Percentiles rank a stretch among this genome's conserved stretches.
phyloP scores from a whole-genome alignment of 2,113 vertebrate species.

The Sander lucioperca region DNA sequence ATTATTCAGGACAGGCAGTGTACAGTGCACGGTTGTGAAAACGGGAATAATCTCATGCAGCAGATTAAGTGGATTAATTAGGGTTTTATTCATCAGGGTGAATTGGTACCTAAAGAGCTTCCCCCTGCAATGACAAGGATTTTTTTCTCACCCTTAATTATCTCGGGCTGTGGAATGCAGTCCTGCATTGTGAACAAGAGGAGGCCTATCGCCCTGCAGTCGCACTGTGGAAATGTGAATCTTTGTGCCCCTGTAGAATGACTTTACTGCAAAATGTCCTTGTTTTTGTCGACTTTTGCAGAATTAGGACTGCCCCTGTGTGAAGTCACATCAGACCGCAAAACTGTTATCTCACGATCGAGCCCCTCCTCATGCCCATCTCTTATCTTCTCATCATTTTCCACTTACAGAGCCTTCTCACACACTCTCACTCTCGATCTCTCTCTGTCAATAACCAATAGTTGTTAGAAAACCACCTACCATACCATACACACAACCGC shows the following conservation, averaged over 20 bases:
- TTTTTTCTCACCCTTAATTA: conserved; percentile 77
- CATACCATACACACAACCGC: conserved; percentile 9
- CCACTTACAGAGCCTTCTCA: conserved; percentile 61
- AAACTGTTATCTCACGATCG: conserved; percentile 53
- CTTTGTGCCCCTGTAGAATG: neutral
- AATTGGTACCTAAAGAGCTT: conserved; percentile 83
- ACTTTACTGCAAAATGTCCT: conserved; percentile 14
- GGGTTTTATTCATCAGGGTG: conserved; percentile 82
- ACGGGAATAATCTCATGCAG: conserved; percentile 80
- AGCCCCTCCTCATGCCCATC: conserved; percentile 54
- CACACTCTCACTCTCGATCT: conserved; percentile 13
- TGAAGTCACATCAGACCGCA: conserved; percentile 56
- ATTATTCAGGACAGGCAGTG: conserved; percentile 73
- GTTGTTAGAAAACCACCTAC: conserved; percentile 31
- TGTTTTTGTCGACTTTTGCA: conserved; percentile 24
- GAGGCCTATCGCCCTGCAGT: conserved; percentile 37
- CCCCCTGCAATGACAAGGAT: conserved; percentile 79
- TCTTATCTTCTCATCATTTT: conserved; percentile 76
- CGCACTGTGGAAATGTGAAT: conserved; percentile 45
- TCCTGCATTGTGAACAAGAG: conserved; percentile 40
- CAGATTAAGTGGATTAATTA: conserved; percentile 87
- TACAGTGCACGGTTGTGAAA: conserved; percentile 68
- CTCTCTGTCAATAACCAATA: conserved; percentile 44
- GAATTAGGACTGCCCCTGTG: conserved; percentile 5
- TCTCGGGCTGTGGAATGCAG: conserved; percentile 63